Percentiles rank a stretch among this genome's conserved stretches.
Evolutionary conservation across 2,888 invertebrate genomes (phyloP).

Genomic region (Drosophila macrothrix): DNA sequence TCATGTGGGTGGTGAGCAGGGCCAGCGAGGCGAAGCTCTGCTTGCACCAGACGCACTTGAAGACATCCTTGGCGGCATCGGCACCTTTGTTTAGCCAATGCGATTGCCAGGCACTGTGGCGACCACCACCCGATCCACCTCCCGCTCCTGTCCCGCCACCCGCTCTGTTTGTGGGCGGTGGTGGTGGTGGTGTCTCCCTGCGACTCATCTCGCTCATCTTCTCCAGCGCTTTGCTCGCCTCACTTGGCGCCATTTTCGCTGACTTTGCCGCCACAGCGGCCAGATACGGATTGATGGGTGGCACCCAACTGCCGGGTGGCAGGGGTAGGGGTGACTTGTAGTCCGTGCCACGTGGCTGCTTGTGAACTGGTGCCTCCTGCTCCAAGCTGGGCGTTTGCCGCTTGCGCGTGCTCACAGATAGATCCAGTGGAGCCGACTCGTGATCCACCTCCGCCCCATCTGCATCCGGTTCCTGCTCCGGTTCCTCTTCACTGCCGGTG

Average conservation of each 20-base stretch:
- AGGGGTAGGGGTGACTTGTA: slow-evolving; percentile 87
- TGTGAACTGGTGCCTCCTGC: slow-evolving; percentile 87
- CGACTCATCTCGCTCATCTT: slow-evolving; percentile 96
- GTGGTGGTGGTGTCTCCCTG: slow-evolving; percentile 86
- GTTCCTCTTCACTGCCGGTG: slow-evolving; percentile 70
- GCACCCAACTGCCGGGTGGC: slow-evolving; percentile 89
- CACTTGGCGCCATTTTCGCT: slow-evolving; percentile 90
- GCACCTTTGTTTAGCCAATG: slow-evolving; percentile 99
- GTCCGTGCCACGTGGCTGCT: slow-evolving; percentile 89
- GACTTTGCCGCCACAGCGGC: slow-evolving; percentile 89
- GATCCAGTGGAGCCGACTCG: slow-evolving; percentile 87
- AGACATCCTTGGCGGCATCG: slow-evolving; percentile 97
- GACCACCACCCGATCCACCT: slow-evolving; percentile 85
- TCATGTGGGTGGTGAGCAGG: slow-evolving; percentile 98
- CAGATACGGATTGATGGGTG: slow-evolving; percentile 92
- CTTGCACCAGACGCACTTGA: slow-evolving; percentile 99
- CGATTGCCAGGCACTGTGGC: slow-evolving; percentile 97
- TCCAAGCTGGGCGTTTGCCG: slow-evolving; percentile 89
- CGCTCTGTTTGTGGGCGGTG: slow-evolving; percentile 83
- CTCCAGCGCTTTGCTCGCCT: slow-evolving; percentile 94
- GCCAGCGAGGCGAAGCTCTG: slow-evolving; percentile 97
- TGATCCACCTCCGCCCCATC: slow-evolving; percentile 28
- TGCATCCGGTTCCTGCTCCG: slow-evolving; percentile 28
- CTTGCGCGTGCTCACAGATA: slow-evolving; percentile 92
- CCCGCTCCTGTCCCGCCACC: slow-evolving; percentile 84